These are phyloP conservation scores for Sipunculus nudus DNA, from an alignment of 2,888 invertebrate species.

Conservation along the genomic window DNA sequence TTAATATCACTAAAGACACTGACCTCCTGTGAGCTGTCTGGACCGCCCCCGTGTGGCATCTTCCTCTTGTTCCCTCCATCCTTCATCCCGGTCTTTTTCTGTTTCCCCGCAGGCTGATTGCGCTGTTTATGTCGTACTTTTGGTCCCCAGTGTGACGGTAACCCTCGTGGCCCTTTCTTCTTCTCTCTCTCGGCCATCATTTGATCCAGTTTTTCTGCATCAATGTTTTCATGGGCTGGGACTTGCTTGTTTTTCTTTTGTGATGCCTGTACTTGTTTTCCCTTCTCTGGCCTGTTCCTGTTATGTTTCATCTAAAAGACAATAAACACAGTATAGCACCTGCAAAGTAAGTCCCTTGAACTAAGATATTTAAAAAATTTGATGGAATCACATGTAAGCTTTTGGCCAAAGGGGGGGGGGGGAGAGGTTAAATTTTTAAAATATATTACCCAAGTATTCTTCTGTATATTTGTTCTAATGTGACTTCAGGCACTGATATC, in stretches of 20 bases:
- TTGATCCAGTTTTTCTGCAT: not conserved
- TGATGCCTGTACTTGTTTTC: not conserved
- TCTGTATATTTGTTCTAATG: no score
- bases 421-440: no score
- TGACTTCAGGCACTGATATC: no score
- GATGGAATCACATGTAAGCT: no score
- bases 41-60: no score
- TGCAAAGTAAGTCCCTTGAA: no score
- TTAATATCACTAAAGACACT: no score
- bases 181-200: not conserved
- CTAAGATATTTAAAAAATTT: no score
- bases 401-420: no score
- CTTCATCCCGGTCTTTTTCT: slow-evolving; percentile 3
- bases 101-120: slow-evolving; percentile 4
- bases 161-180: slow-evolving; percentile 34
- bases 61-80: not conserved
- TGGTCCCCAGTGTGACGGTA: slow-evolving; percentile 60
- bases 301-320: not conserved
- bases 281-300: not conserved
- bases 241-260: not conserved
- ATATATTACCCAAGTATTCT: no score
- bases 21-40: no score
- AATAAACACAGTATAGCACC: not conserved
- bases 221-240: not conserved
- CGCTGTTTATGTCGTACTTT: slow-evolving; percentile 56